Evolutionary conservation across 2,113 vertebrate genomes (phyloP).

Genomic region (Carassius gibelio): DNA sequence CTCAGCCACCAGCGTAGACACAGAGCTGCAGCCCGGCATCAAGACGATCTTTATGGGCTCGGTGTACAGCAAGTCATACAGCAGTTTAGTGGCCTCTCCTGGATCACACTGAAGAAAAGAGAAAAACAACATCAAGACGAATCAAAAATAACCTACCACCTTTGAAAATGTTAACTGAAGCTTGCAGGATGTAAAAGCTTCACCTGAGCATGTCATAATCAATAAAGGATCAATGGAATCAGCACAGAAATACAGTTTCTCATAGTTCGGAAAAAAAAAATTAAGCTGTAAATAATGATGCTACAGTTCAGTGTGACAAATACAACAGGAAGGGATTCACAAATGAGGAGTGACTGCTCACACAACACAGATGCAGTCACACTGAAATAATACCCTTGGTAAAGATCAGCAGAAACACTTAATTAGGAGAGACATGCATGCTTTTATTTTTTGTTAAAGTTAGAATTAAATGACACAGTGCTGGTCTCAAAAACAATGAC

Average conservation of each 20-base stretch:
- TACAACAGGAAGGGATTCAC: not conserved
- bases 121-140: conserved; percentile 8
- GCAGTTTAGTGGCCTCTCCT: conserved; percentile 89
- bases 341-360: conserved; percentile 18
- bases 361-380: conserved; percentile 1
- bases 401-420: conserved; percentile 1
- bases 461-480: conserved; percentile 5
- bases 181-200: not conserved
- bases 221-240: not conserved
- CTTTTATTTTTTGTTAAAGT: conserved; percentile 9
- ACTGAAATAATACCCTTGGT: not conserved
- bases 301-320: not conserved
- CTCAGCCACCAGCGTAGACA: conserved; percentile 91
- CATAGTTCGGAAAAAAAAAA: not conserved
- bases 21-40: conserved; percentile 92
- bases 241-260: not conserved
- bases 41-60: conserved; percentile 90
- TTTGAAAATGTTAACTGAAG: not conserved
- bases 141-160: not conserved
- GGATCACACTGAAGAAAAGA: conserved; percentile 84
- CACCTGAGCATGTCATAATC: not conserved
- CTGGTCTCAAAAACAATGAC: not conserved
- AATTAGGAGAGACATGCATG: not conserved
- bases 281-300: not conserved
- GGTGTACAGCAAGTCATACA: conserved; percentile 79